Evolutionary conservation across 2,113 vertebrate genomes (phyloP), one percentile per base, ranked within the genome.

Genomic region (Toxotes jaculatrix): DNA sequence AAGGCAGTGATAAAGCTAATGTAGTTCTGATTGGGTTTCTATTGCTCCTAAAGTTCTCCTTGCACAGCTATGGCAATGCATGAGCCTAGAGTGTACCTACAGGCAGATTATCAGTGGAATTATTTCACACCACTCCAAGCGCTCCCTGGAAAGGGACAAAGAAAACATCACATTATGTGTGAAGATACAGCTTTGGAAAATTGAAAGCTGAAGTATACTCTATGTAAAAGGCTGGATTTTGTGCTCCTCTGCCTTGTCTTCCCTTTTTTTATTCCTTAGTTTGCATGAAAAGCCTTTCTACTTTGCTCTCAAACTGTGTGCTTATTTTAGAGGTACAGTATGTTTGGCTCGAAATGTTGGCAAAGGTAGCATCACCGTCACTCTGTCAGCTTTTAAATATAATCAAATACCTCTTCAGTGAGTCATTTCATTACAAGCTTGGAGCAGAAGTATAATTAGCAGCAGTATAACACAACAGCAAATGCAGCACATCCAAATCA

Each of bases 331-430:
- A 80, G 61, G 61, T 71, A 62, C 27, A 59, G 13, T 74, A 27
- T 38, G 63, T 86, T 79, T 83, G 80, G 75, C 74, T 70, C 34
- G 62, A 66, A 76, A 57, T 88, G 72, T 87, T 91, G 87, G 85
- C 89, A n/a, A 84, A 88, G 79, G 65, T 64, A 45, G 60, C 51
- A 45, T 90, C 63, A 77, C 84, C 85, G 86, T 88, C 76, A 89
- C 71, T 88, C 79, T 36, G 47, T 90, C 84, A 86, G 83, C 82
- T 87, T 84, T 88, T 81, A 81, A 90, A 88, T 72, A 83, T 89
- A 91, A 94, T 94, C 90, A 91, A 90, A 92, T 81, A 65, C 32
- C 88, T 81, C 89, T 89, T 90, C 76, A 77, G 80, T 85, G 86
- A 88, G 83, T 91, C 87, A 90, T 79, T 89, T 88, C 83, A 79